Base-by-base conservation (phyloP, 2,797 vertebrate genomes). In the Austrolebias charrua region DNA sequence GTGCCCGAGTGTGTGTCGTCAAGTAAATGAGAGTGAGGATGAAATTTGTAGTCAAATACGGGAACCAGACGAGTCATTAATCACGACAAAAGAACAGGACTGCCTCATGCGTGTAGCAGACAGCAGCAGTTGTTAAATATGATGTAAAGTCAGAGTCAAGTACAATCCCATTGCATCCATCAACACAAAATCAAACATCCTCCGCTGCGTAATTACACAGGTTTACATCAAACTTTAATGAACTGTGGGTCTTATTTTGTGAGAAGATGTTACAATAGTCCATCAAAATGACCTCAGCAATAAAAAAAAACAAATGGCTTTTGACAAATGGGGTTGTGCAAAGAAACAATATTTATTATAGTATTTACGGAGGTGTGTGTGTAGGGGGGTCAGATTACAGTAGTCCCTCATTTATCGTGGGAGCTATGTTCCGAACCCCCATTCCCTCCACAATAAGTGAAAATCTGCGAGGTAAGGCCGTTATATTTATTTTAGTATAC, bases 21-120 rank as follows among this genome's bases (percentile, higher is more conserved):
- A 51, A 49, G 55, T 66, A 60, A 55, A 29, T 45, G 33, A 55
- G 51, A 33, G 50, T 7, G 28, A 52, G 54, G 64, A 52, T 53
- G 35, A 55, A 60, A 71, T 71, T 46, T 66, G 45, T 43, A 11
- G 60, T 68, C 60, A 68, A 49, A 63, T 62, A 38, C 28, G 42
- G 46, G 15, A 60, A 64, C 10, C 29, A 54, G 52, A 55, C n/a
- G 11, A 50, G 55, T 55, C 45, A 64, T 71, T 74, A 71, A 75
- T 75, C 56, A 75, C 47, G 50, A 67, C 68, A 64, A 63, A 75
- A 69, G 44, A 71, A 73, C 66, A 69, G 61, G 56, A 24, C 33
- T 43, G 46, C 57, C 55, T 20, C 10, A 12, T 69, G 38, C 54
- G 35, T 49, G 66, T 24, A 63, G 46, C 55, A 11, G 24, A 46